Conservation (phyloP, 2,888 invertebrate species). For the Coleophora deauratella region DNA sequence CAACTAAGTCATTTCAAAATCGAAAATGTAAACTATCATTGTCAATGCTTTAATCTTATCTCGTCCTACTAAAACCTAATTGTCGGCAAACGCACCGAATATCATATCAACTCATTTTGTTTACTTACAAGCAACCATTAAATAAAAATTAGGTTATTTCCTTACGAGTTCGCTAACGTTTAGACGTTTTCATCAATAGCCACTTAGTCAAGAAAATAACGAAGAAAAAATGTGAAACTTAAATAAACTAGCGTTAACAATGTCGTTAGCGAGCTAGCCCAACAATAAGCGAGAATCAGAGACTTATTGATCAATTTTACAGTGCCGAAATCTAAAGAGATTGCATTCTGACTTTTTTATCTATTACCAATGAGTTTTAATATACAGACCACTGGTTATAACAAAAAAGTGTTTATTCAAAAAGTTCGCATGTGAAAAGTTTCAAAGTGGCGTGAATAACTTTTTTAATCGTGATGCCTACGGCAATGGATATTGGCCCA, state of each 20-base stretch:
- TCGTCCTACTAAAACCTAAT: constrained; percentile 40
- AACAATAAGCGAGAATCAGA: no score
- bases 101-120: constrained; percentile 34
- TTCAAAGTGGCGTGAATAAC: not conserved
- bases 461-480: constrained; percentile 37
- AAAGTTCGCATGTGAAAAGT: no score
- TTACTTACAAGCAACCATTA: constrained; percentile 21
- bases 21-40: no score
- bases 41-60: constrained; percentile 45
- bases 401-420: no score
- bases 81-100: constrained; percentile 43
- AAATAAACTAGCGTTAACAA: constrained; percentile 2
- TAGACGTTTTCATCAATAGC: constrained; percentile 14
- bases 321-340: no score
- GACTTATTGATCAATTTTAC: no score
- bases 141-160: constrained; percentile 30
- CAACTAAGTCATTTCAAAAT: not conserved
- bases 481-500: constrained; percentile 47
- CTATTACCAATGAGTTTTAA: not conserved
- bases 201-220: constrained; percentile 1
- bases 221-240: constrained; percentile 5
- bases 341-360: no score
- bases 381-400: not conserved
- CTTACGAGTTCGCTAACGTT: constrained; percentile 18
- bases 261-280: not conserved